These are phyloP conservation scores for Reticulitermes lucifugus DNA, from an alignment of 2,888 invertebrate genomes.

Conservation along the genomic window DNA sequence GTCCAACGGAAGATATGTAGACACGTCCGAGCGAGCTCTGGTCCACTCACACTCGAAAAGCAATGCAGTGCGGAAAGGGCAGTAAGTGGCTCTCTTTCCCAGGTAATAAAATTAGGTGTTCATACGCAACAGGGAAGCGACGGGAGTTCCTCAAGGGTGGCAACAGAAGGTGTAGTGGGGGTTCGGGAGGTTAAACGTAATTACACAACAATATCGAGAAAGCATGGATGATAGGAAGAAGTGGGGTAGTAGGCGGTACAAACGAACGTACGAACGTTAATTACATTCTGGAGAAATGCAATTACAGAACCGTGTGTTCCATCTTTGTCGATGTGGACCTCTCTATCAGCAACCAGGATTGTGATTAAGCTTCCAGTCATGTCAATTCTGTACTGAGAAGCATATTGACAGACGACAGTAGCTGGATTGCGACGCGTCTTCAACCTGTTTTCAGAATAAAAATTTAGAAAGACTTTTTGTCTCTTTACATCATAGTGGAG, in stretches of 20 bases:
- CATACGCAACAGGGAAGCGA: neutral
- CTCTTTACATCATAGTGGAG: too few species aligned
- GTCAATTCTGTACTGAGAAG: neutral
- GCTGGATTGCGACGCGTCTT: too few species aligned
- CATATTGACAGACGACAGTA: too few species aligned
- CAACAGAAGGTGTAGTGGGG: neutral
- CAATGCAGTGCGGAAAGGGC: neutral
- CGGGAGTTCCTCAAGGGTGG: neutral
- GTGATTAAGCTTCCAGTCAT: neutral
- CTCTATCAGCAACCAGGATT: neutral
- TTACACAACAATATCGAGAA: slow-evolving; percentile 13
- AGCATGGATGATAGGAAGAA: neutral
- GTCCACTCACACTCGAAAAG: neutral
- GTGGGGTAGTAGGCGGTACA: neutral
- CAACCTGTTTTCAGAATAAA: too few species aligned
- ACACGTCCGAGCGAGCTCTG: neutral
- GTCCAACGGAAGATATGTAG: neutral
- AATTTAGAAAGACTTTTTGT: too few species aligned
- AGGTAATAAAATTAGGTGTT: neutral
- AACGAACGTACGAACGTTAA: slow-evolving; percentile 13
- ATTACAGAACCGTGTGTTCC: slow-evolving; percentile 13
- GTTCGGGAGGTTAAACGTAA: neutral
- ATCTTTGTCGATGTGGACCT: neutral
- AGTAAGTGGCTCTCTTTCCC: neutral
- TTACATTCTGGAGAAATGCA: slow-evolving; percentile 9